Conservation (phyloP, 2,113 vertebrate genomes). For the Ahaetulla prasina region DNA sequence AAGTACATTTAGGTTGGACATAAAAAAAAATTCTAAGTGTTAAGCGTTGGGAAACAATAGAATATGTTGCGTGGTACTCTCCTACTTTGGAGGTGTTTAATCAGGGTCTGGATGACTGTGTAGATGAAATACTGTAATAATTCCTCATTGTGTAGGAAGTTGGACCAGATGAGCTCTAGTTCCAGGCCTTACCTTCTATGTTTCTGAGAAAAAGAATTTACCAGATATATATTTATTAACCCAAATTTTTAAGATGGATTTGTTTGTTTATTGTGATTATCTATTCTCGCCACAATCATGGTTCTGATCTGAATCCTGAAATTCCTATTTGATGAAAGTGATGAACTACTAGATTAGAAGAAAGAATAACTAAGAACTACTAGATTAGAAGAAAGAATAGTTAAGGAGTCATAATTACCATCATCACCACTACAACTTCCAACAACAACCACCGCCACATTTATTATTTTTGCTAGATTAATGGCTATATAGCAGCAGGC, state of each 20-base stretch:
- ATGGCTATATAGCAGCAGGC: background rate
- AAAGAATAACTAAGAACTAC: background rate
- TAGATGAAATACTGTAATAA: no score
- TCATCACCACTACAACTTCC: background rate
- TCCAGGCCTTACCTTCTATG: no score
- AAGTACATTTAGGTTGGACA: no score
- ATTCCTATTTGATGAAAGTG: background rate
- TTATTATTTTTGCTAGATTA: background rate
- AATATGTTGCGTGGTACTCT: no score
- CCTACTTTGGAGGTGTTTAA: no score
- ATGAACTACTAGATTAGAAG: background rate
- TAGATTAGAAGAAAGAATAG: background rate
- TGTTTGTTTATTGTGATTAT: background rate
- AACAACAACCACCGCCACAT: background rate
- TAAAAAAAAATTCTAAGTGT: no score
- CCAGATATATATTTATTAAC: no score
- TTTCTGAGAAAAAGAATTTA: no score
- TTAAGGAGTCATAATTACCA: background rate
- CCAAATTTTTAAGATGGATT: background rate
- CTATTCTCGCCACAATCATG: background rate
- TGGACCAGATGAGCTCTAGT: no score
- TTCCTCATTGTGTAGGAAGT: no score
- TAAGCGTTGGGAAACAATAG: no score
- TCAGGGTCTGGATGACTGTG: no score
- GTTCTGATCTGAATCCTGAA: background rate